A percentile compares a stretch with the other conserved stretches of the same genome.
phyloP scores from a whole-genome alignment of 2,888 invertebrate genomes.

The Xestia ashworthii region DNA sequence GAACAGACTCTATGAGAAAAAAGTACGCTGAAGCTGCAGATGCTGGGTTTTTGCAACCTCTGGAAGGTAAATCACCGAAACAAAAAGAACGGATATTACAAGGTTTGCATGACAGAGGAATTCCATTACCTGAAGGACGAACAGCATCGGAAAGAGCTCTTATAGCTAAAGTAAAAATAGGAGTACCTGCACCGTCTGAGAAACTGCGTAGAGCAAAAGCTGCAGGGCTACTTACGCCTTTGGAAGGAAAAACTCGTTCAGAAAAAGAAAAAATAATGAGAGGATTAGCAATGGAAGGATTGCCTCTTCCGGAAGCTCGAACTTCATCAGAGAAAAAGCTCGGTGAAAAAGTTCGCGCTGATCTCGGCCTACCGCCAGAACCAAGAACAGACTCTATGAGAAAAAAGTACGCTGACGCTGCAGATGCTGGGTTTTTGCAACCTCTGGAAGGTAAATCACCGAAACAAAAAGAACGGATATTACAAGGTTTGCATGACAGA shows the following conservation, averaged over 20 bases:
- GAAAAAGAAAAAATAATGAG: too few relatives aligned
- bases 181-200: neutral
- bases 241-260: too few relatives aligned
- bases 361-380: too few relatives aligned
- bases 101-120: slow-evolving; percentile 4
- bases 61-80: neutral
- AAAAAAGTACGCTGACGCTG: too few relatives aligned
- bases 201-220: neutral
- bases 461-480: slow-evolving; percentile 54
- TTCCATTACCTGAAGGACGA: slow-evolving; percentile 2
- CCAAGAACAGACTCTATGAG: too few relatives aligned
- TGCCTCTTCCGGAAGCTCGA: too few relatives aligned
- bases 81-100: slow-evolving; percentile 10
- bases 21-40: slow-evolving; percentile 12
- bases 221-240: neutral
- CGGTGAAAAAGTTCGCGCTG: too few relatives aligned
- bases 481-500: slow-evolving; percentile 53
- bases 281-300: too few relatives aligned
- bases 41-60: neutral
- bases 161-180: neutral
- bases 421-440: too few relatives aligned
- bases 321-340: too few relatives aligned
- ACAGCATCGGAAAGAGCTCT: neutral
- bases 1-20: neutral
- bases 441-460: too few relatives aligned